Percentiles rank a stretch among this genome's conserved stretches.
These are phyloP conservation scores for Struthio camelus DNA, from an alignment of 2,113 vertebrate species.

Conservation along the genomic window DNA sequence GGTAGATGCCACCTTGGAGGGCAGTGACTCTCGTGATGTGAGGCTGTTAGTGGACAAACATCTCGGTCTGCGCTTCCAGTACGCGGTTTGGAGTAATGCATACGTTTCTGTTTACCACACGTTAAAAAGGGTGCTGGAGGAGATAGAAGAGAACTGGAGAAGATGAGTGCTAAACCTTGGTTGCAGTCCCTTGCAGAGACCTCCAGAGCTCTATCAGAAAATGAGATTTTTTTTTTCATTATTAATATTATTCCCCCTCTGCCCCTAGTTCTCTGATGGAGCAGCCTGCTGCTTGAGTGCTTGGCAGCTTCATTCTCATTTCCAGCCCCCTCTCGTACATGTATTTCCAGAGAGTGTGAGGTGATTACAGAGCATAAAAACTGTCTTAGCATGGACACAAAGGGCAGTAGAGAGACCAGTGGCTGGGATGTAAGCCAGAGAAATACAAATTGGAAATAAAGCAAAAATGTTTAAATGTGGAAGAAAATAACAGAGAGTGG, in stretches of 20 bases:
- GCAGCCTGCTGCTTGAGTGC: not conserved
- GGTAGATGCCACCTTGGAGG: not conserved
- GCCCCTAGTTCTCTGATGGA: not conserved
- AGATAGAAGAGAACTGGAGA: not conserved
- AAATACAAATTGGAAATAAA: not conserved
- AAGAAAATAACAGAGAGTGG: not conserved
- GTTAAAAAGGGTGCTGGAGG: not conserved
- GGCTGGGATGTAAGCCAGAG: not conserved
- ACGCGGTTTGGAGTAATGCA: rapidly evolving
- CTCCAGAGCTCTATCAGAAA: not conserved
- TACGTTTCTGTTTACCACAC: not conserved
- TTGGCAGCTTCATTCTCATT: not conserved
- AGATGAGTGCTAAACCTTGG: not conserved
- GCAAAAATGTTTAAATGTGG: not conserved
- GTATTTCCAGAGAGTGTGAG: not conserved
- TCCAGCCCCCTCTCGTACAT: not conserved
- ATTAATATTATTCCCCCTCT: not conserved
- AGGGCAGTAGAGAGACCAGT: not conserved
- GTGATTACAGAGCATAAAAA: not conserved
- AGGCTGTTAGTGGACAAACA: not conserved
- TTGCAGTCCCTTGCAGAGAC: not conserved
- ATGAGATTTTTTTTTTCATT: not conserved
- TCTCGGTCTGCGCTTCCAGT: not conserved
- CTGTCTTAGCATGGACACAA: not conserved
- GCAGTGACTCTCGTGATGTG: not conserved